Evolutionary conservation across 2,888 invertebrate species (phyloP).

Genomic region (Molorchus minor): DNA sequence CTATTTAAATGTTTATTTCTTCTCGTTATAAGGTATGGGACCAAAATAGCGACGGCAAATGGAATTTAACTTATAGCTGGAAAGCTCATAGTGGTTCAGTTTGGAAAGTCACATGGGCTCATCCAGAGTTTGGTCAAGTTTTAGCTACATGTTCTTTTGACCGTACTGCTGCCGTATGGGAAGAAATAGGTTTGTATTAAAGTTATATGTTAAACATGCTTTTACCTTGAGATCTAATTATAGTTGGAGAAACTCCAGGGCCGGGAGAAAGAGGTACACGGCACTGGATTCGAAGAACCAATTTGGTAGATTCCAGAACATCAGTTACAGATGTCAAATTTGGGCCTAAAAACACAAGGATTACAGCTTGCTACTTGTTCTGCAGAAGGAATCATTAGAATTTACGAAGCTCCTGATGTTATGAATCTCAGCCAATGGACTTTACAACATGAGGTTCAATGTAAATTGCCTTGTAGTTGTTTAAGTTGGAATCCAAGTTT

Average conservation of each 20-base stretch:
- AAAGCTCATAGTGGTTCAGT: constrained; percentile 98
- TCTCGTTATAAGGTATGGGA: constrained; percentile 99
- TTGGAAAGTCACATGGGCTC: constrained; percentile 99
- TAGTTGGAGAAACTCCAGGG: constrained; percentile 81
- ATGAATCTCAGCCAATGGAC: constrained; percentile 99
- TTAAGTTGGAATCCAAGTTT: constrained; percentile 94
- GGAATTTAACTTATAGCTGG: constrained; percentile 93
- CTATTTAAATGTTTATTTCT: neutral
- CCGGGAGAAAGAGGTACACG: constrained; percentile 79
- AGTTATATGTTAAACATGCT: neutral
- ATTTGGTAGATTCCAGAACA: constrained; percentile 94
- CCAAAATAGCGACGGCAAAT: constrained; percentile 84
- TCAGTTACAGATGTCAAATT: constrained; percentile 98
- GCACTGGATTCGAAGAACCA: constrained; percentile 92
- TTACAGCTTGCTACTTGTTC: constrained; percentile 93
- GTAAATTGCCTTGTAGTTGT: constrained; percentile 92
- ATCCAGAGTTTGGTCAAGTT: constrained; percentile 99
- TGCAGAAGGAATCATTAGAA: constrained; percentile 88
- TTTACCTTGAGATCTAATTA: no score
- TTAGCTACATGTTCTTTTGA: constrained; percentile 98
- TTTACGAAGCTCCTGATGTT: constrained; percentile 97
- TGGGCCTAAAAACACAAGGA: constrained; percentile 93
- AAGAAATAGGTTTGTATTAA: constrained; percentile 92
- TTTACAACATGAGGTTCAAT: constrained; percentile 91
- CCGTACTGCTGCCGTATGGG: constrained; percentile 96